phyloP scores from a whole-genome alignment of 2,888 invertebrate species.

The Chrysolina americana region DNA sequence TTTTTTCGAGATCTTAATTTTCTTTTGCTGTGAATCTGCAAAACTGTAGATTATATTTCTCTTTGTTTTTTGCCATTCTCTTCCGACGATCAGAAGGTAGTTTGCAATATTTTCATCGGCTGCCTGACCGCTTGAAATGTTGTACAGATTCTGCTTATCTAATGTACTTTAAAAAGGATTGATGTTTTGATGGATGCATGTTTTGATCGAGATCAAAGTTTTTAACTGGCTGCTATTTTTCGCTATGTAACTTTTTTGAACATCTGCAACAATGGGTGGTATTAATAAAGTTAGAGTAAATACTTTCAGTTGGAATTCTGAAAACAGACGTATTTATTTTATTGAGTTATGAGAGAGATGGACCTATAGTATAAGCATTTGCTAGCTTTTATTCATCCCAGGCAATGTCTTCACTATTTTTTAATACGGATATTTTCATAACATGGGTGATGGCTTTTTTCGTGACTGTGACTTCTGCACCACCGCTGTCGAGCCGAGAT shows the following conservation, averaged over 20 bases:
- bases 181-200: not conserved
- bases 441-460: not conserved
- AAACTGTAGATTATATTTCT: not conserved
- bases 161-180: not conserved
- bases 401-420: not conserved
- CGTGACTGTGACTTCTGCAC: not conserved
- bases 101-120: not conserved
- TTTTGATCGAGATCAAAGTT: too few relatives aligned
- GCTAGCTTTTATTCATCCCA: too few relatives aligned
- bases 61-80: not conserved
- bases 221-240: not conserved
- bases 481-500: not conserved
- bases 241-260: not conserved
- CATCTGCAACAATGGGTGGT: too few relatives aligned
- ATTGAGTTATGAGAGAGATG: too few relatives aligned
- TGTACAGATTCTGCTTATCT: not conserved
- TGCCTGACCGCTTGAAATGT: not conserved
- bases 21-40: not conserved
- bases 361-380: too few relatives aligned
- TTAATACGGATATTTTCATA: not conserved
- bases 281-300: too few relatives aligned
- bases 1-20: not conserved
- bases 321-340: too few relatives aligned
- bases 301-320: too few relatives aligned
- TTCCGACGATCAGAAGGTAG: not conserved